Base-by-base conservation (phyloP, 2,888 invertebrate genomes). In the Papilio gigon region DNA sequence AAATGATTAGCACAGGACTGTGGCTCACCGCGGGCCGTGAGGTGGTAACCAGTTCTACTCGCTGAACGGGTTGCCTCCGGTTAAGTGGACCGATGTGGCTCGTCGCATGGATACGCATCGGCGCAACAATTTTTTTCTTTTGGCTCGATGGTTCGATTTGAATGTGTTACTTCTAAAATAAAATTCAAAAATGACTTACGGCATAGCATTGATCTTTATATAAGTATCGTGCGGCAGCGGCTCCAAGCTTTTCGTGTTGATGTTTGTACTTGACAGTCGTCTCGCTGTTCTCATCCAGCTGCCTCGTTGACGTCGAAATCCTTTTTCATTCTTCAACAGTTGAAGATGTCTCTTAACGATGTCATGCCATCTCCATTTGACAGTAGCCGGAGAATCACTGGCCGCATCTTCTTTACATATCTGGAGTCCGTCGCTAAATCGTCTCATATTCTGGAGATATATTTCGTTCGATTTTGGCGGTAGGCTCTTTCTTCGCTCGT, bases 371-470 rank as follows among this genome's bases (percentile, higher is more conserved):
- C 90, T 92, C 85, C 92, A 91, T 82, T 89, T 92, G 4, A 90
- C 90, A 40, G 92, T 90, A 58, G 90, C 91, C 20, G 92, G 91
- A 61, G 91, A 91, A 80, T 92, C 92, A 76, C 92, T 92, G 56
- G 91, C 92, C 20, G 92, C 91, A 74, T 92, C 92, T 80, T 92
- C 92, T 78, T 92, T 91, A 75, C 92, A 92, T 78, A 92, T 92
- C 79, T 92, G 92, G 70, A 92, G 79, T 47, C 90, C 84, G 72
- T 92, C 92, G 78, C 92, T 92, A 80, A 92, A 92, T 75, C 92
- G 83, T 76, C 92, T 85, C 89, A 92, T 90, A 72, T 85, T 90
- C 77, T 91, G 92, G 69, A 92, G 84, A 82, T 92, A 92, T 53
- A 91, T 74, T 81, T 92, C 92, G 76, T 92, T 92, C 1, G 92